Percentiles rank a stretch among this genome's conserved stretches.
These are phyloP conservation scores for Hydrozoanthus gracilis DNA, from an alignment of 92 coral and sea anemone genomes.

Conservation along the genomic window DNA sequence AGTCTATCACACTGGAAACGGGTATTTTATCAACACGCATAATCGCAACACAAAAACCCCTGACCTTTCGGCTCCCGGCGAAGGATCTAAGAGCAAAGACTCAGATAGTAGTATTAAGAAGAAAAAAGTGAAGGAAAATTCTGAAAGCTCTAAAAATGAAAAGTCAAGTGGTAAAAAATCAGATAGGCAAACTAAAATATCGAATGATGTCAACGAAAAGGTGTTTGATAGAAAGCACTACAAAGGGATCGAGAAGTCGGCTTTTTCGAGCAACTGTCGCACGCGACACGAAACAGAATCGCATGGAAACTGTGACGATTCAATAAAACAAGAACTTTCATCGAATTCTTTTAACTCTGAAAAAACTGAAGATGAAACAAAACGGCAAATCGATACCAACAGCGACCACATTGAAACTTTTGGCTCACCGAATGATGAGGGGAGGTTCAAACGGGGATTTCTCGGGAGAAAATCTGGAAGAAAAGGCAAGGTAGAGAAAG, in stretches of 20 bases:
- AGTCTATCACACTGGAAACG: slow-evolving; percentile 75
- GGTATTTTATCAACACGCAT: slow-evolving; percentile 66
- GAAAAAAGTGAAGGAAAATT: neutral
- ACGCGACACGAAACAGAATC: neutral
- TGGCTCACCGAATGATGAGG: slow-evolving; percentile 43
- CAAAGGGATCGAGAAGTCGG: neutral
- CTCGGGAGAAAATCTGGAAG: slow-evolving; percentile 29
- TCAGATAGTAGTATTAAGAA: slow-evolving; percentile 43
- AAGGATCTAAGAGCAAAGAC: slow-evolving; percentile 33
- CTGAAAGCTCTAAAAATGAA: slow-evolving; percentile 41
- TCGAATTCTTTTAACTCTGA: neutral
- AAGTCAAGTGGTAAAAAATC: neutral
- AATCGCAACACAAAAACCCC: slow-evolving; percentile 41
- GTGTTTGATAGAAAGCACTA: neutral
- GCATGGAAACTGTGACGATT: slow-evolving; percentile 3
- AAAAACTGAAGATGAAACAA: slow-evolving; percentile 13
- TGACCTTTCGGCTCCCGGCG: slow-evolving; percentile 33
- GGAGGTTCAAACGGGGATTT: slow-evolving; percentile 28
- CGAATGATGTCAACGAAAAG: slow-evolving; percentile 7
- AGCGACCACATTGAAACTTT: slow-evolving; percentile 5
- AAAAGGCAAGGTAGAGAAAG: slow-evolving; percentile 40
- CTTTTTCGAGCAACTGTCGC: neutral
- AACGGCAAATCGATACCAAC: slow-evolving; percentile 4
- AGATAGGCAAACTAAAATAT: slow-evolving; percentile 17
- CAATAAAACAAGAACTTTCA: neutral